Evolutionary conservation across 2,888 invertebrate species (phyloP).

Genomic region (Cerceris rybyensis): DNA sequence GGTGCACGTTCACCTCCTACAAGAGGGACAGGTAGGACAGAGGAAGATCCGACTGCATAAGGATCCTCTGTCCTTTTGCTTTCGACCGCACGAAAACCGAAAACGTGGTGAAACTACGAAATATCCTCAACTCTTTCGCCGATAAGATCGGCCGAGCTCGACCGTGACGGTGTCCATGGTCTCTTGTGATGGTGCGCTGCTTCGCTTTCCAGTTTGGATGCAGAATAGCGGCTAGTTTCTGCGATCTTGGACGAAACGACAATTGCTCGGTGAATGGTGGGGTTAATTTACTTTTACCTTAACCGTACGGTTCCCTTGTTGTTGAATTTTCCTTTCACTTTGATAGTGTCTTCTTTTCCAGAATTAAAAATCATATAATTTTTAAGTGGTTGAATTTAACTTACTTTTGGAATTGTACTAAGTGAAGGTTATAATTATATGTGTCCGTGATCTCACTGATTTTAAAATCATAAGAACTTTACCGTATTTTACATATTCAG

Average conservation of each 20-base stretch:
- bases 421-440: too few species aligned
- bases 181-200: constrained; percentile 38
- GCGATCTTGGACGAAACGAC: neutral
- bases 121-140: constrained; percentile 72
- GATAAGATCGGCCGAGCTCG: constrained; percentile 65
- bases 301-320: too few species aligned
- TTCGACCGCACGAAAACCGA: constrained; percentile 73
- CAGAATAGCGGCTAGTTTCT: neutral
- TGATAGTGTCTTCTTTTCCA: too few species aligned
- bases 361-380: too few species aligned
- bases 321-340: too few species aligned
- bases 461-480: too few species aligned
- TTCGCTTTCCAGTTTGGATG: neutral
- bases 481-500: too few species aligned
- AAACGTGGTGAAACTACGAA: constrained; percentile 80
- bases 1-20: constrained; percentile 60
- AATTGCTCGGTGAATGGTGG: neutral
- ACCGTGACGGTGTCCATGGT: constrained; percentile 33
- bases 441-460: too few species aligned
- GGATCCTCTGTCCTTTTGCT: constrained; percentile 61
- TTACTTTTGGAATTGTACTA: too few species aligned
- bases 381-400: too few species aligned
- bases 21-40: constrained; percentile 17
- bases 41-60: constrained; percentile 37
- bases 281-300: neutral